Base-by-base conservation (phyloP, 2,888 invertebrate species). In the Shargacucullia verbasci region DNA sequence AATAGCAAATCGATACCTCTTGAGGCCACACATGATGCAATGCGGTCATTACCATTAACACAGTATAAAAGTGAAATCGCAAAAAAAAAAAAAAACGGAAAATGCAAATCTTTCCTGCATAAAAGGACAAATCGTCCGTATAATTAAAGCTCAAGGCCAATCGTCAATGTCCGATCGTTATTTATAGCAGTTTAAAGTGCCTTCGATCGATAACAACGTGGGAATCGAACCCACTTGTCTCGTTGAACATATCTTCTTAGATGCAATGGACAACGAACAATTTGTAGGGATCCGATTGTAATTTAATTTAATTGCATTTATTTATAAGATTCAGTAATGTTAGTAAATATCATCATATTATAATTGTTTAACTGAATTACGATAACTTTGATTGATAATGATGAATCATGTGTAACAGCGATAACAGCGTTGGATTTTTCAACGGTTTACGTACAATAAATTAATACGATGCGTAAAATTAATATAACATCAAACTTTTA, bases 141-240 rank as follows among this genome's bases (percentile, higher is more conserved):
- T 57, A 65, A 70, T 70, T 53, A 64, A 55, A 58, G 63, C 47
- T 56, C 60, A 73, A 76, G 76, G 73, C 15, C 50, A 47, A 50
- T 64, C 47, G 53, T 56, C 48, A 68, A 65, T 59, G 61, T 39
- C 35, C 54, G 40, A 59, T 54, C 35, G 35, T 66, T 76, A 73
- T 74, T 74, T 73, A 74, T 76, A 76, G 66, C 57, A 47, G 46
- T 74, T 64, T 61, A 73, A n/a, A 74, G 76, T 70, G 70, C 59
- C 34, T 39, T 29, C 55, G 64, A 75, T 80, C 76, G 74, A 76
- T 70, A 71, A 63, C 59, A 61, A 67, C 76, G 79, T 79, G 79
- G 78, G 79, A 79, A 80, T 63, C 62, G 49, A 68, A 55, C 58
- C 61, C 78, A 76, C 67, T 72, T 74, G 76, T 71, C 53, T 62